Evolutionary conservation across 1,140 invertebrate species (phyloP).

Genomic region (Dendroctonus ponderosae): DNA sequence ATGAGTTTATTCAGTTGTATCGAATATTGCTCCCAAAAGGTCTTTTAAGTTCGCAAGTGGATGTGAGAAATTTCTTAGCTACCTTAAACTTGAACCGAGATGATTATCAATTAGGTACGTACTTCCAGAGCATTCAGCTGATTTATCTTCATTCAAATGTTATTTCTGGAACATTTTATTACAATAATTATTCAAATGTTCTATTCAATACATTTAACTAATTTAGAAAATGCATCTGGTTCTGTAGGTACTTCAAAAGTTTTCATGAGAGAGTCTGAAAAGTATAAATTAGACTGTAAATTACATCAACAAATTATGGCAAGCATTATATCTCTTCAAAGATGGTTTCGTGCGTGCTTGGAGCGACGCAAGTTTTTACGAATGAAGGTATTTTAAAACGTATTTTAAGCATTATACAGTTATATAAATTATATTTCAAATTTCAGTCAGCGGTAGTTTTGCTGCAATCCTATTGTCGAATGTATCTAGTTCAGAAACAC

Average conservation of each 20-base stretch:
- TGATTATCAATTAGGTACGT: slow-evolving; percentile 83
- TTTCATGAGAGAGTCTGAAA: slow-evolving; percentile 92
- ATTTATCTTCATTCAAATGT: no score
- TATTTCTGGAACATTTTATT: no score
- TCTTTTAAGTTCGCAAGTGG: slow-evolving; percentile 72
- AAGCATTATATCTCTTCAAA: slow-evolving; percentile 86
- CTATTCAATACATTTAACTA: no score
- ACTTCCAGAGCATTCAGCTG: neutral
- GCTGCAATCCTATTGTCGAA: slow-evolving; percentile 75
- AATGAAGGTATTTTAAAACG: slow-evolving; percentile 49
- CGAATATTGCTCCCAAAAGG: slow-evolving; percentile 88
- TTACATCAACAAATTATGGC: slow-evolving; percentile 93
- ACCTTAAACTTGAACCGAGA: slow-evolving; percentile 79
- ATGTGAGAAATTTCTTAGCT: slow-evolving; percentile 77
- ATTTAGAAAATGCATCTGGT: no score
- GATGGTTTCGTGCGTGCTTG: slow-evolving; percentile 84
- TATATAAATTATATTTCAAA: slow-evolving; percentile 42
- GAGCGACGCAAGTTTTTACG: slow-evolving; percentile 75
- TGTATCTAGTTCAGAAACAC: slow-evolving; percentile 58
- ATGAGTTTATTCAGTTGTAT: slow-evolving; percentile 91
- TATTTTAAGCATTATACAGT: neutral
- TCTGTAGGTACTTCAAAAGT: slow-evolving; percentile 69
- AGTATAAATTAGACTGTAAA: slow-evolving; percentile 85
- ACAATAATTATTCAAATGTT: no score
- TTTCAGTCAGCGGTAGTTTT: slow-evolving; percentile 61